Base-by-base conservation (phyloP, 2,113 vertebrate genomes). In the Scytalopus superciliaris region DNA sequence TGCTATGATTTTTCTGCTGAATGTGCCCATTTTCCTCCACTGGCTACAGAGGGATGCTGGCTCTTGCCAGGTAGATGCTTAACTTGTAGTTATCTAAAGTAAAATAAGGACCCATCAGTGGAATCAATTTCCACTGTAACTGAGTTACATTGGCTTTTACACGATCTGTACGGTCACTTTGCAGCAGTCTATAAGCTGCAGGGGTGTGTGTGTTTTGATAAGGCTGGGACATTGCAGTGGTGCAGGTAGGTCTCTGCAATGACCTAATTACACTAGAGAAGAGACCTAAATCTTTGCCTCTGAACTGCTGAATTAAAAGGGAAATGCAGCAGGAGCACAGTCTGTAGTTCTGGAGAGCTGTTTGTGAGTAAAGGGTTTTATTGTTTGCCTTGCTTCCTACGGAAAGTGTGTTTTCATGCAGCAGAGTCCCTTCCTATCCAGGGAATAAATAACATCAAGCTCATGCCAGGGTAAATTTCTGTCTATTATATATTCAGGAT, bases 231-330 rank as follows among this genome's bases (percentile, higher is more conserved):
- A 31, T 72, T 7, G 45, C 69, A 52, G 87, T 3, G 2, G 44
- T 68, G 56, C 79, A 84, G 68, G 27, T 30, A 33, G 63, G 57
- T 72, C 53, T 86, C 81, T 23, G 39, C 86, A 81, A 6, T 84
- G 87, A 68, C 75, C 89, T 82, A 33, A 78, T 89, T 96, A 78
- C 21, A 19, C 27, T 33, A 62, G 77, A 78, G 66, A 95, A 87
- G 19, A 49, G 66, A 87, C 68, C 91, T 92, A 70, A 87, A 91
- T 95, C 66, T 89, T 79, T 87, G 77, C 40, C 19, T 87, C 84
- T 69, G 57, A 76, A 45, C 9, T 84, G 66, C 84, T 93, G 89
- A 85, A 75, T 81, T 90, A 62, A 88, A 64, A 64, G 40, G n/a
- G 52, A 55, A 67, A 18, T 0, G 0, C 83, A 84, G 64, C 53